Conservation (phyloP, 2,888 invertebrate species). For the Pyrocoelia pectoralis region DNA sequence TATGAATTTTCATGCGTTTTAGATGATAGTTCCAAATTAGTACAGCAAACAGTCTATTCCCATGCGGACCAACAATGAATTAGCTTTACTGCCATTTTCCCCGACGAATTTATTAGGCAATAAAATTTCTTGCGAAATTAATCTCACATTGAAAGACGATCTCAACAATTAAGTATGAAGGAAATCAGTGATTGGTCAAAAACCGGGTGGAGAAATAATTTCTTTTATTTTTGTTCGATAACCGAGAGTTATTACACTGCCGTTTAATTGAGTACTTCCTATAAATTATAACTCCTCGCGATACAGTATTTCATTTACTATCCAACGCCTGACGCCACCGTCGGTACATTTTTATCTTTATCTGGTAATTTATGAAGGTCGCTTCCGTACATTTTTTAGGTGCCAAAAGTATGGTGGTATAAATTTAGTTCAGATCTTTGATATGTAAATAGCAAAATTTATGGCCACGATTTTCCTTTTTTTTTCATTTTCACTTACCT, state of each 20-base stretch:
- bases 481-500: no score
- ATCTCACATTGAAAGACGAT: no score
- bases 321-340: not conserved
- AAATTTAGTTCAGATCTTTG: not conserved
- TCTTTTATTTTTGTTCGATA: no score
- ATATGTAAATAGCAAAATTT: not conserved
- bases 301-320: not conserved
- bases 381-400: not conserved
- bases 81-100: no score
- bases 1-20: no score
- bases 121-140: no score
- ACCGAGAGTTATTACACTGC: no score
- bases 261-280: not conserved
- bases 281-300: not conserved
- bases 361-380: not conserved
- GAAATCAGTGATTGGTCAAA: no score
- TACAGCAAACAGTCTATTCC: not conserved
- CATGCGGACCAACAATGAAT: not conserved
- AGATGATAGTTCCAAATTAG: not conserved
- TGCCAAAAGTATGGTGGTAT: not conserved
- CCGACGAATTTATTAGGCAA: no score
- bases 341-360: slow-evolving; percentile 1
- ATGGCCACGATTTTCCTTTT: not conserved
- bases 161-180: no score
- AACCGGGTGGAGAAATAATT: no score